Evolutionary conservation across 2,113 vertebrate species (phyloP), one percentile per base, ranked within the genome.

Genomic region (Octodon degus): DNA sequence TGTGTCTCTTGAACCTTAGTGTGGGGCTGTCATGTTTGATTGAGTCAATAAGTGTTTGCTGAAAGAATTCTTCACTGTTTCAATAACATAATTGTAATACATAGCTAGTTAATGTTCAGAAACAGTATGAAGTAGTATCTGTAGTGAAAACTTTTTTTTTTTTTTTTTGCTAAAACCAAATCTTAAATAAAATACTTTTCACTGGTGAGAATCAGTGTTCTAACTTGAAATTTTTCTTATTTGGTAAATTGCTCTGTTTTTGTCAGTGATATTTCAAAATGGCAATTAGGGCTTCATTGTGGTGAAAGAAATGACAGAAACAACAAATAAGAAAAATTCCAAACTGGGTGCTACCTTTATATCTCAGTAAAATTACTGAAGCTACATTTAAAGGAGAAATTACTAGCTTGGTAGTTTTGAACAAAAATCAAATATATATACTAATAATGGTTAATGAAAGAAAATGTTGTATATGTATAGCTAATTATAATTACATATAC

Each of bases 181-280:
- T 89, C 9, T 34, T 43, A 82, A 63, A 65, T 30, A 30, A 10
- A 43, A 1, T 17, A 37, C 55, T 53, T 79, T 95, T 82, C 53
- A 43, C 13, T 74, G 62, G 65, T 47, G 79, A 22, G 60, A 74
- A 32, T 86, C 10, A 77, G 22, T 91, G 95, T 53, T 72, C 20
- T 81, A 14, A 83, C n/a, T 91, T 70, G 20, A 50, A 85, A 60
- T 0, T 94, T 86, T 90, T 97, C 85, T 96, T 87, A 88, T 93
- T 77, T 97, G 95, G n/a, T 97, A 96, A 97, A 96, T 96, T 96
- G 95, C 98, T 97, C 92, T 77, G 89, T 95, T 85, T 92, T 97
- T 96, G 96, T 90, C 16, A 12, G 24, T 37, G 65, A 0, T 90
- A 3, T 62, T 80, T 88, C 82, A 96, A 76, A 85, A 40, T 53